These are phyloP conservation scores for Leptogaster cylindrica DNA, from an alignment of 2,888 invertebrate species.

Conservation along the genomic window DNA sequence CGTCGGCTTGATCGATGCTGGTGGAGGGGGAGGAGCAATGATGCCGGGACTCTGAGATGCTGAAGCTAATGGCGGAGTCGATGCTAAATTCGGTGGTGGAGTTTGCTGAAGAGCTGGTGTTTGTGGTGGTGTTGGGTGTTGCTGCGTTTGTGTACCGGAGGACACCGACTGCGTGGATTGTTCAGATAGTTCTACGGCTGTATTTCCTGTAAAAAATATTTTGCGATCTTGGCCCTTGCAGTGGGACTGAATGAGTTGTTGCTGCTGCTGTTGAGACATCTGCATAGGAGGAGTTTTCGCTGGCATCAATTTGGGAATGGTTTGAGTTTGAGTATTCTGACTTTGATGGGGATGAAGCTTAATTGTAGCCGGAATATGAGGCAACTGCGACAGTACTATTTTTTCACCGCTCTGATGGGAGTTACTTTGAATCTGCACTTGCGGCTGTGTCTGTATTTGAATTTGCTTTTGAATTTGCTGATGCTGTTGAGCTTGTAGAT, in stretches of 20 bases:
- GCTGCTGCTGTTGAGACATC: conserved; percentile 39
- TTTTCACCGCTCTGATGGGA: conserved; percentile 3
- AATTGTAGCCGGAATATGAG: conserved; percentile 60
- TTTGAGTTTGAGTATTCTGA: conserved; percentile 65
- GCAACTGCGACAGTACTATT: conserved; percentile 53
- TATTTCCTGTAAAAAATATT: conserved; percentile 47
- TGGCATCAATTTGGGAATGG: conserved; percentile 47
- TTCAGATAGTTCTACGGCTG: conserved; percentile 47
- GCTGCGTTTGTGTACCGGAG: conserved; percentile 45
- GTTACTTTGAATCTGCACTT: conserved; percentile 40
- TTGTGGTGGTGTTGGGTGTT: conserved; percentile 45
- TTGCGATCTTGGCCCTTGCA: conserved; percentile 42
- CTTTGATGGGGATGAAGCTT: conserved; percentile 66
- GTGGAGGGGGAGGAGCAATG: conserved; percentile 18
- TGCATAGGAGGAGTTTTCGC: conserved; percentile 28
- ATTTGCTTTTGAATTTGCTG: conserved; percentile 54
- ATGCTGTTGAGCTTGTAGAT: conserved; percentile 45
- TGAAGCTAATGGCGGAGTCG: conserved; percentile 44
- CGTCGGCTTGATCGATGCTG: conserved; percentile 18
- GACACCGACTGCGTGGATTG: conserved; percentile 45
- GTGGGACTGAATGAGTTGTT: conserved; percentile 45
- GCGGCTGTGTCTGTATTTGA: conserved; percentile 30
- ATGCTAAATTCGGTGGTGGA: conserved; percentile 47
- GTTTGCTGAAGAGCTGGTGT: conserved; percentile 34
- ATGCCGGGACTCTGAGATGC: conserved; percentile 22